Percentiles rank a stretch among this genome's conserved stretches.
phyloP scores from a whole-genome alignment of 2,797 vertebrate species.

The Poecile montanus region DNA sequence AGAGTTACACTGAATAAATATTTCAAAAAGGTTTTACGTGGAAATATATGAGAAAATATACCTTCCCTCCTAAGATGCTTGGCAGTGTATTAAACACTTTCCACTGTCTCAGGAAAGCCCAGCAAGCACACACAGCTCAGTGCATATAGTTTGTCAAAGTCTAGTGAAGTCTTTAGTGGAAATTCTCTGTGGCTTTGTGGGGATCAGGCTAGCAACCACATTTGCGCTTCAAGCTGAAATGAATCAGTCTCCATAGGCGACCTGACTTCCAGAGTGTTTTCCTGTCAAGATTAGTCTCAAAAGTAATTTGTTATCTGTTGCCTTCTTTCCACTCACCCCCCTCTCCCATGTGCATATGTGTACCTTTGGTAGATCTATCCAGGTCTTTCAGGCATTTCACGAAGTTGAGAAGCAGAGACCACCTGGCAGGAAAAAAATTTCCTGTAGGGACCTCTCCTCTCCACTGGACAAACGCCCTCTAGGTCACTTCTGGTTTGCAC shows the following conservation, averaged over 20 bases:
- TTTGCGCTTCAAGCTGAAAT: slow-evolving; percentile 19
- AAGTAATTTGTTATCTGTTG: not conserved
- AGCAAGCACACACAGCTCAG: not conserved
- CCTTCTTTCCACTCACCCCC: not conserved
- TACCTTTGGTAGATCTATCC: not conserved
- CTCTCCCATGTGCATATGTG: not conserved
- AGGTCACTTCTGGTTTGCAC: not conserved
- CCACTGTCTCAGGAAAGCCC: not conserved
- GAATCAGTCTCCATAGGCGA: not conserved
- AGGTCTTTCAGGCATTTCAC: not conserved
- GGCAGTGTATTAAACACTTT: slow-evolving; percentile 15
- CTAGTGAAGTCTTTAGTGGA: slow-evolving; percentile 24
- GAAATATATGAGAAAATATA: not conserved
- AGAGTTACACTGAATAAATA: not conserved
- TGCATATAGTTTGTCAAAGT: slow-evolving; percentile 24
- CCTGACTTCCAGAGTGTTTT: not conserved
- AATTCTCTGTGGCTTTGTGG: slow-evolving; percentile 46
- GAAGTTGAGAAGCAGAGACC: not conserved
- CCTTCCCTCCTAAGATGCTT: not conserved
- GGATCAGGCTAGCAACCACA: slow-evolving; percentile 30
- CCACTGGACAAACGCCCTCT: not conserved
- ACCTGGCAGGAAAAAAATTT: not conserved
- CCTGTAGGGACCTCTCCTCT: not conserved
- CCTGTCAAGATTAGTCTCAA: not conserved
- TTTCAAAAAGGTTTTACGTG: not conserved